Evolutionary conservation across 2,113 vertebrate genomes (phyloP), one percentile per base, ranked within the genome.

Genomic region (Osmerus eperlanus): DNA sequence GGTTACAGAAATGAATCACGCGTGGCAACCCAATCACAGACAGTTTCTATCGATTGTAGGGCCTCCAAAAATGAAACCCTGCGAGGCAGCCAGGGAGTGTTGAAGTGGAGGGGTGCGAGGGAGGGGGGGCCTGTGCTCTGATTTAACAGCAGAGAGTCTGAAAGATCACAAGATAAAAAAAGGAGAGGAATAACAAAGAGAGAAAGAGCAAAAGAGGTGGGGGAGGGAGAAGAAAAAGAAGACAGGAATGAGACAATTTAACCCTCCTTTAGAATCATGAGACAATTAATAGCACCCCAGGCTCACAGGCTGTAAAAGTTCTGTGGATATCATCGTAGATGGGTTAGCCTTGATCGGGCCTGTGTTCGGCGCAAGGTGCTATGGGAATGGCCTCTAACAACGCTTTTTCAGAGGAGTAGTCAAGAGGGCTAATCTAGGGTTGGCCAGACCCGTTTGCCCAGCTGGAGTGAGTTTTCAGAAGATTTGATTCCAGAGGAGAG

Each of bases 1-100:
- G 90, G 88, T 89, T 90, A 91, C 89, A 83, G 85, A 90, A 89
- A 91, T 91, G 87, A 91, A 92, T 91, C 86, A 87, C 83, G 74
- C 80, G 72, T 84, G 81, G 84, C 84, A 90, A 89, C 83, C 87
- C 85, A 90, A 90, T 91, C 90, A 89, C 86, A 89, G 87, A 88
- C 88, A 78, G 84, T 71, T 79, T 65, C 47, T 87, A 91, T 91
- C 82, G 90, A 91, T 90, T 86, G 84, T 76, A 81, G 81, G 73
- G 83, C 81, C 81, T 84, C 82, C 84, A 88, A 86, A 66, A 88
- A 86, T 80, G 76, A 84, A 81, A 81, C 68, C 76, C 72, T 75
- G 66, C 84, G 83, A 83, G 83, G 68, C 73, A 87, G 85, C 80
- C 81, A 87, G 78, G 77, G 76, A 78, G 71, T 2, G 4, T 5